Conservation (phyloP, 2,113 vertebrate genomes). For the Microtus montanus region DNA sequence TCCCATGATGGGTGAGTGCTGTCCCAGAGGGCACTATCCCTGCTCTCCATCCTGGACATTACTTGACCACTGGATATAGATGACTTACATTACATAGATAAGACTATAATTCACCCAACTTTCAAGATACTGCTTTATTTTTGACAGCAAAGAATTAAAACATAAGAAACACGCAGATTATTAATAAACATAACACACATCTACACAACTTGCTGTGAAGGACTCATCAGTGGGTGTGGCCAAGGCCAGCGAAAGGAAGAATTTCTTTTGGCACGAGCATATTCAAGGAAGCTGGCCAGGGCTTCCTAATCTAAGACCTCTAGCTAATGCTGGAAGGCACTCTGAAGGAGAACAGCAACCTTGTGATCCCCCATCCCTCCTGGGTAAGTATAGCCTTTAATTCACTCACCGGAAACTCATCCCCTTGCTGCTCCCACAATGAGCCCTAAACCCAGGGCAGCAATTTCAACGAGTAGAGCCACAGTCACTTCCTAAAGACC, state of each 20-base stretch:
- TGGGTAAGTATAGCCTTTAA: background rate
- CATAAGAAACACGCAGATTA: background rate
- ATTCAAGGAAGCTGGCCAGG: background rate
- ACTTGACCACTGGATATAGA: background rate
- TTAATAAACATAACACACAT: background rate
- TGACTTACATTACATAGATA: background rate
- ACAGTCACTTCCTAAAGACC: background rate
- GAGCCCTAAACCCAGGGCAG: background rate
- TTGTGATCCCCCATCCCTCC: background rate
- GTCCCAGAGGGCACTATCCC: background rate
- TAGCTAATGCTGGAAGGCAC: background rate
- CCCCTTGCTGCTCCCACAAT: accelerated
- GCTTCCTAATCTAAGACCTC: background rate
- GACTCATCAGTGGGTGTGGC: background rate
- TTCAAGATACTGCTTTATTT: slow-evolving; percentile 32
- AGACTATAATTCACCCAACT: background rate
- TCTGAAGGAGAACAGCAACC: background rate
- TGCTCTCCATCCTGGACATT: background rate
- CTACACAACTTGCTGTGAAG: background rate
- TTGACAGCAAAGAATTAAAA: background rate
- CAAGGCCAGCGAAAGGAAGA: background rate
- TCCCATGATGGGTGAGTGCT: background rate
- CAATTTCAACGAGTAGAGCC: background rate
- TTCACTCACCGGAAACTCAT: background rate
- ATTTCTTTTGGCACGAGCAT: slow-evolving; percentile 31